Evolutionary conservation across 2,797 vertebrate genomes (phyloP).

Genomic region (Intellagama lesueurii): DNA sequence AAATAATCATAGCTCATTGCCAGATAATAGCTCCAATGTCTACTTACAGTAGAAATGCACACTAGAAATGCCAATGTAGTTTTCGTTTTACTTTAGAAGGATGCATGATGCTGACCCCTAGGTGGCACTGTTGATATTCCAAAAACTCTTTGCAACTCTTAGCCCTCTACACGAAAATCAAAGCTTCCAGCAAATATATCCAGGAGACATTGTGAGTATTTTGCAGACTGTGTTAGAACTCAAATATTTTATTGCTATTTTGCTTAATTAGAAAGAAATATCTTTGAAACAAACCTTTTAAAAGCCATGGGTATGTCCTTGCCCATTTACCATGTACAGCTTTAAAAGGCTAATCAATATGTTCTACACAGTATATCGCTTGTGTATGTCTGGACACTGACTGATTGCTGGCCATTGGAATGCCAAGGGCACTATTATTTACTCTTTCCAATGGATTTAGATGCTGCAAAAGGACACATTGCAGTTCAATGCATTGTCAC

Average conservation of each 20-base stretch:
- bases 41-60: not conserved
- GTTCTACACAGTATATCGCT: not conserved
- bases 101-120: constrained; percentile 36
- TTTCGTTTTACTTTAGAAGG: not conserved
- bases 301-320: constrained; percentile 36
- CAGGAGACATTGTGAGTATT: constrained; percentile 41
- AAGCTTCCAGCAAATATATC: not conserved
- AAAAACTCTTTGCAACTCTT: constrained; percentile 4
- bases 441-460: constrained; percentile 48
- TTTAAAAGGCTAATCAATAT: constrained; percentile 20
- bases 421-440: constrained; percentile 47
- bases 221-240: constrained; percentile 8
- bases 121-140: constrained; percentile 70
- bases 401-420: constrained; percentile 41
- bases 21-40: not conserved
- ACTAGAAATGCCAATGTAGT: not conserved
- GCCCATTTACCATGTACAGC: constrained; percentile 25
- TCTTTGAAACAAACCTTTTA: constrained; percentile 21
- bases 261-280: constrained; percentile 34
- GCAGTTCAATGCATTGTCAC: constrained; percentile 47
- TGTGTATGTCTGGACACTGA: constrained; percentile 42
- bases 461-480: constrained; percentile 20
- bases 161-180: rapidly evolving
- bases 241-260: constrained; percentile 21
- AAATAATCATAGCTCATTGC: too few species aligned